These are phyloP conservation scores for Eclectus roratus DNA, from an alignment of 2,113 vertebrate genomes.

Conservation along the genomic window DNA sequence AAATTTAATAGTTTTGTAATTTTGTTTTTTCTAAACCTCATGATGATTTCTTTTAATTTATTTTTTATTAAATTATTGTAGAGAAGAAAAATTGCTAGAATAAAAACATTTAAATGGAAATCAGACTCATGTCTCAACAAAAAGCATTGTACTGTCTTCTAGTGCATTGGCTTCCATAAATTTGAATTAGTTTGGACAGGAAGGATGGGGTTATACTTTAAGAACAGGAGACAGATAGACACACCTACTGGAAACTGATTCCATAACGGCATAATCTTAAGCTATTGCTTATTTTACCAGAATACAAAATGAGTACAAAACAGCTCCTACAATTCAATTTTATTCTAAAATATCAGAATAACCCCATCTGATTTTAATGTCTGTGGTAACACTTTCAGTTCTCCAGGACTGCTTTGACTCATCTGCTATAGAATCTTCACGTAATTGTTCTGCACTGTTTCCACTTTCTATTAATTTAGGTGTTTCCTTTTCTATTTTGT, in stretches of 20 bases:
- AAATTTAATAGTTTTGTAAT: neutral
- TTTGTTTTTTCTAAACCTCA: neutral
- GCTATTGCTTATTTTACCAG: neutral
- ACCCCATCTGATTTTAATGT: neutral
- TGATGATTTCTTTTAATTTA: neutral
- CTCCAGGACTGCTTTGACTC: neutral
- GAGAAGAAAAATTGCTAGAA: neutral
- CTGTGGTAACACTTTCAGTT: neutral
- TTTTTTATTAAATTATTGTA: neutral
- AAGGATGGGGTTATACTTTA: neutral
- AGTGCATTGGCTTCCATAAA: neutral
- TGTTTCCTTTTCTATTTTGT: neutral
- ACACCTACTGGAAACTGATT: neutral
- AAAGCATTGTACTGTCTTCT: neutral
- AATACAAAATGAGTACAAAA: neutral
- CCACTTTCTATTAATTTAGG: neutral
- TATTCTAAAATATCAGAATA: neutral
- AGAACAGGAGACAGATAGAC: neutral
- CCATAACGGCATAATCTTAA: neutral
- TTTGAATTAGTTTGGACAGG: neutral
- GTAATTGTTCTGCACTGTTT: neutral
- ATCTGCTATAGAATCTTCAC: neutral
- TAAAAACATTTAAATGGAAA: neutral
- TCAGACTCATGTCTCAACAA: neutral
- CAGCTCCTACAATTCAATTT: neutral